Percentiles rank a stretch among this genome's conserved stretches.
Conservation (phyloP, 1,140 invertebrate species). For the Ladona fulva region DNA sequence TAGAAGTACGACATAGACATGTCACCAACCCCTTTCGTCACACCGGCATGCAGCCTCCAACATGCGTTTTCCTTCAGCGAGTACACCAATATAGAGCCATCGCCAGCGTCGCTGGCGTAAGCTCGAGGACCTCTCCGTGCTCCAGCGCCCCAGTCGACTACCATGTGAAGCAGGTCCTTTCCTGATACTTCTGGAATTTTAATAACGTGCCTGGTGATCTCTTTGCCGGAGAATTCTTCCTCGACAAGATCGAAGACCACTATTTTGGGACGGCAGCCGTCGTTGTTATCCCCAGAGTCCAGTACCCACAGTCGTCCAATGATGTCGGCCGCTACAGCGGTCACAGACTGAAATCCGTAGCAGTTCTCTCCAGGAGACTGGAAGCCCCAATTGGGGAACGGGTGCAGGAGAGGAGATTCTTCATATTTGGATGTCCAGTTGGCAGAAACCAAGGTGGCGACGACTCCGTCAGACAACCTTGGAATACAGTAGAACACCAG, state of each 20-base stretch:
- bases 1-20: background rate
- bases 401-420: background rate
- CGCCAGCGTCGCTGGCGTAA: background rate
- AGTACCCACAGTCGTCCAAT: background rate
- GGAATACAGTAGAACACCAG: background rate
- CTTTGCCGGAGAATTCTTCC: background rate
- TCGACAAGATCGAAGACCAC: background rate
- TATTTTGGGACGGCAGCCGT: background rate
- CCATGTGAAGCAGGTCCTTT: background rate
- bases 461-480: background rate
- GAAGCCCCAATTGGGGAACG: background rate
- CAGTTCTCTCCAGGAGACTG: background rate
- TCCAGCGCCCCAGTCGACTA: background rate
- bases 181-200: background rate
- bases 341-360: background rate
- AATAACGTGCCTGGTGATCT: background rate
- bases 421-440: background rate
- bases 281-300: background rate
- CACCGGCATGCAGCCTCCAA: background rate
- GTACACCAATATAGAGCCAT: background rate
- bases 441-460: background rate
- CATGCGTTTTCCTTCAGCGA: background rate
- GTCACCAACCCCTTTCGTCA: background rate
- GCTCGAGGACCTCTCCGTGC: background rate
- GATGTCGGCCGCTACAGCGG: background rate